Evolutionary conservation across 1,140 invertebrate genomes (phyloP), one percentile per base, ranked within the genome.

Genomic region (Cydia amplana): DNA sequence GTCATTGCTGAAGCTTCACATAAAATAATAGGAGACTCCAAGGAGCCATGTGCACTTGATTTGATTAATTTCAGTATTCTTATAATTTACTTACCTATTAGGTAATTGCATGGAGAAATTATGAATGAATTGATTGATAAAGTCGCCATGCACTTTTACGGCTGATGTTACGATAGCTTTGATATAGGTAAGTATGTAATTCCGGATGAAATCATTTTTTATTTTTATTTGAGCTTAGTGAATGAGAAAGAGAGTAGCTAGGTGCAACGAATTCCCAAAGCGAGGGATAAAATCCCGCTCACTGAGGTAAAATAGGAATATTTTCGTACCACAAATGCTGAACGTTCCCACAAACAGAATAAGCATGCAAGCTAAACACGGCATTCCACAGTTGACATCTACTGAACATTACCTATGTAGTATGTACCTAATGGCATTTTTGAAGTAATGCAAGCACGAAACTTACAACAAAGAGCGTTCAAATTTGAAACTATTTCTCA

Each of bases 401-500:
- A n/a, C 18, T 55, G 10, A 60, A 23, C 20, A 60, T 60, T 12
- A n/a, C n/a, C n/a, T n/a, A n/a, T n/a, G n/a, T n/a, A n/a, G n/a
- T n/a, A n/a, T 1, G n/a, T n/a, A 55, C 16, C 36, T 40, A 40
- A 1, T 23, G 55, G 55, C 23, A 60, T 60, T 23, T 60, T 60
- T 23, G 3, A 5, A 60, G 0, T 23, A 60, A 60, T 23, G 20
- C 20, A 60, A 55, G 5, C 16, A 60, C n/a, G 18, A 23, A 60
- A 60, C 55, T 60, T 60, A 23, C 25, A 23, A 36, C 65, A 36
- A 70, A n/a, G 65, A 70, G 65, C 28, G 36, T 28, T 36, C 16
- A 20, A 4, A 36, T 70, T 70, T 40, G 28, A 36, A 70, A 70
- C 65, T 70, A 70, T 70, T 70, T 70, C 65, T 70, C 36, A 70